Conservation (phyloP, 2,797 vertebrate genomes). For the Phalanger gymnotis region DNA sequence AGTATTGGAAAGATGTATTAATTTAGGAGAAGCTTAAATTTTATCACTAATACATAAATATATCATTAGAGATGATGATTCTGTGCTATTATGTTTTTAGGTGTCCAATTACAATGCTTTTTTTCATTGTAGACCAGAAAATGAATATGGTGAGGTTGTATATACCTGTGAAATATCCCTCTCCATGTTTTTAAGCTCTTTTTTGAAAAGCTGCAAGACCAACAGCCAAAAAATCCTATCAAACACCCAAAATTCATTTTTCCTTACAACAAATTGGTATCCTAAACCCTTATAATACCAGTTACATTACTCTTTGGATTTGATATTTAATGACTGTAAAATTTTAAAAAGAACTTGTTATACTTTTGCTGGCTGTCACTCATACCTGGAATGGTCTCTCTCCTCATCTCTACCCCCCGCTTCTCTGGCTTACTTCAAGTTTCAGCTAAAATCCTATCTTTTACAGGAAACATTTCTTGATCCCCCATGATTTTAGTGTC, state of each 20-base stretch:
- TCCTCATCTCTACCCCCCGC: background rate
- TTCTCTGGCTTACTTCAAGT: background rate
- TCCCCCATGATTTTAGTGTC: background rate
- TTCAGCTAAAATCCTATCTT: background rate
- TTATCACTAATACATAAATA: background rate
- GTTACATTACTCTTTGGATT: background rate
- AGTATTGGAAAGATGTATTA: background rate
- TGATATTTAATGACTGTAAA: background rate
- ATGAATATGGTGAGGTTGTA: background rate
- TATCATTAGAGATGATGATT: background rate
- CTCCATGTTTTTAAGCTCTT: background rate
- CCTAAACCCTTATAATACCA: background rate
- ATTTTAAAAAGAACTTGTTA: background rate
- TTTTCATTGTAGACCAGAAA: background rate
- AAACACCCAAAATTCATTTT: background rate
- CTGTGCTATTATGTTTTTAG: background rate
- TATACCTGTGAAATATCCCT: background rate
- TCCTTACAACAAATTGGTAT: background rate
- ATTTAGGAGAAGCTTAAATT: background rate
- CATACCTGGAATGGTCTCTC: background rate
- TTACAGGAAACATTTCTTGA: background rate
- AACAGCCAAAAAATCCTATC: background rate
- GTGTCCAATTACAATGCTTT: slow-evolving; percentile 6
- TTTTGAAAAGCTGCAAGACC: background rate
- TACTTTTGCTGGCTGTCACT: background rate